These are phyloP conservation scores for Bembecia ichneumoniformis DNA, from an alignment of 2,888 invertebrate genomes.

Conservation along the genomic window DNA sequence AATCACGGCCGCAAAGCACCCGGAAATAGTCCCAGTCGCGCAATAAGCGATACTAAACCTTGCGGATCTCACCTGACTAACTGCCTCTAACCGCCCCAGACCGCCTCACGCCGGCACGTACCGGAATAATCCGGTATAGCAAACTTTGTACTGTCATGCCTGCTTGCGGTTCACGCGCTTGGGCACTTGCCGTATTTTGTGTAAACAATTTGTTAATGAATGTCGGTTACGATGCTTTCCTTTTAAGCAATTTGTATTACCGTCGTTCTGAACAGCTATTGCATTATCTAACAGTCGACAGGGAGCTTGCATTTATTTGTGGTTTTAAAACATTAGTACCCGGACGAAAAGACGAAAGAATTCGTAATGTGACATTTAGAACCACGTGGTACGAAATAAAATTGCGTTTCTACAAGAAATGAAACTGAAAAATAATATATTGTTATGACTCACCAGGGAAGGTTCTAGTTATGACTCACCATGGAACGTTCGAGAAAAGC, in stretches of 20 bases:
- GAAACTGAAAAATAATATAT: too few species aligned
- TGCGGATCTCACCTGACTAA: constrained; percentile 54
- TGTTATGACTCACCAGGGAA: too few species aligned
- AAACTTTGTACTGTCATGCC: constrained; percentile 55
- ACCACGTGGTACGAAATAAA: too few species aligned
- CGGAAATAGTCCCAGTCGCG: neutral
- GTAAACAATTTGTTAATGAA: constrained; percentile 36
- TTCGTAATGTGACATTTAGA: too few species aligned
- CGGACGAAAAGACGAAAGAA: too few species aligned
- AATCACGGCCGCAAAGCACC: neutral
- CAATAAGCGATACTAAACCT: constrained; percentile 31
- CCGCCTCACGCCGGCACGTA: constrained; percentile 31
- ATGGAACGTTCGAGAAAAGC: too few species aligned
- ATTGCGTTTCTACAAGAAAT: too few species aligned
- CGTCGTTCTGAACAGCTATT: neutral
- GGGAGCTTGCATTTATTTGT: too few species aligned
- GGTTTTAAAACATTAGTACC: too few species aligned
- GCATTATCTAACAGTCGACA: too few species aligned
- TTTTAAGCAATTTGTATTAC: neutral
- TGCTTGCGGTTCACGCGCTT: constrained; percentile 51
- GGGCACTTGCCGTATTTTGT: constrained; percentile 30
- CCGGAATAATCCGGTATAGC: constrained; percentile 49
- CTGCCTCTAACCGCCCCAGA: constrained; percentile 14
- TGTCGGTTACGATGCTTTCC: constrained; percentile 17
- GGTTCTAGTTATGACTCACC: too few species aligned